Evolutionary conservation across 1,140 invertebrate genomes (phyloP).

Genomic region (Spodoptera frugiperda): DNA sequence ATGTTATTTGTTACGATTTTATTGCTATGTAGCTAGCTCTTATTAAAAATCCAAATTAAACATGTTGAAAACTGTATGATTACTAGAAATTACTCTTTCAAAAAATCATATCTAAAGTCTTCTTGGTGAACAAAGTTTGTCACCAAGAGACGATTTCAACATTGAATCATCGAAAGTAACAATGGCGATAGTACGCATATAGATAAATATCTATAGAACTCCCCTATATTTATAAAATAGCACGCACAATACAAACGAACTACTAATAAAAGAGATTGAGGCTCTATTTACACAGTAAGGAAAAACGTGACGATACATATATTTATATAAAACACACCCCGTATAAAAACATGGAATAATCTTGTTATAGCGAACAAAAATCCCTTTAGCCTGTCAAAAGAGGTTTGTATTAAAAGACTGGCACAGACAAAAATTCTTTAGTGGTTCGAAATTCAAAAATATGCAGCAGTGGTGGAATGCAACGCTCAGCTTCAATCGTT

Average conservation of each 20-base stretch:
- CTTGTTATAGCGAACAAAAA: constrained; percentile 24
- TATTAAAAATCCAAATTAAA: too few relatives aligned
- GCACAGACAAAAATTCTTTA: neutral
- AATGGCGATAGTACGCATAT: neutral
- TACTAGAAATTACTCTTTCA: too few relatives aligned
- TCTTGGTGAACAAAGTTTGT: too few relatives aligned
- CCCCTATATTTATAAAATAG: constrained; percentile 2
- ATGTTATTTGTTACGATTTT: too few relatives aligned
- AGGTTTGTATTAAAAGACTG: constrained; percentile 4
- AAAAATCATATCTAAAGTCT: too few relatives aligned
- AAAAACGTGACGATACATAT: constrained; percentile 30
- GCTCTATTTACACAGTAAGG: constrained; percentile 7
- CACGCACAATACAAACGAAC: constrained; percentile 20
- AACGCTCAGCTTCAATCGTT: constrained; percentile 24
- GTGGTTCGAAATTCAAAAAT: constrained; percentile 36
- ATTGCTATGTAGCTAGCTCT: too few relatives aligned
- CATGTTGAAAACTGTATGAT: too few relatives aligned
- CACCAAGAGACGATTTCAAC: too few relatives aligned
- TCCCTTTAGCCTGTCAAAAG: constrained; percentile 13
- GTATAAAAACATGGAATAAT: constrained; percentile 13
- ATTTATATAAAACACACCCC: constrained; percentile 3
- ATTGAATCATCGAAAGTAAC: neutral
- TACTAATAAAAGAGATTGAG: constrained; percentile 37
- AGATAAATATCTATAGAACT: neutral
- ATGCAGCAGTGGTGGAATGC: constrained; percentile 42